Evolutionary conservation across 1,140 invertebrate species (phyloP), one percentile per base, ranked within the genome.

Genomic region (Ceratosolen solmsi): DNA sequence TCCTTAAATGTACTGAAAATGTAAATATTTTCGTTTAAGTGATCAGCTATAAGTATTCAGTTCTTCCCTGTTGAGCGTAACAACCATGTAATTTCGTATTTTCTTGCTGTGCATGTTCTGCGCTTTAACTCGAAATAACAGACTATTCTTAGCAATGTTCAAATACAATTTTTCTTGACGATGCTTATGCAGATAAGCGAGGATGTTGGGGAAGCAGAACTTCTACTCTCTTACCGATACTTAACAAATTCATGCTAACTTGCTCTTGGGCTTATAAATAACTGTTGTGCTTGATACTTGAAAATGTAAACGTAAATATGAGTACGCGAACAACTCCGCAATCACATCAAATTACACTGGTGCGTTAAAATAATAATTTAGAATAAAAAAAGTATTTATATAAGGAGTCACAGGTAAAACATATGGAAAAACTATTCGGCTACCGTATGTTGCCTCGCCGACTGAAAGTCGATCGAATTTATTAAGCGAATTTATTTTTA

Each of bases 121-220:
- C 60, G n/a, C 70, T 17, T 72, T 72, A 72, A 56, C 71, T 51
- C 71, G 49, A 73, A 73, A 73, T 33, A 33, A 73, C 46, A 36
- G 30, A 30, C 51, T 63, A 63, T 75, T 41, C 56, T 75, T 71
- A 71, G 68, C 68, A 71, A 46, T 38, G 58, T 46, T 60, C 38
- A 58, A 46, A 38, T 4, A 41, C 17, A 49, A 30, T 76, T 76
- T 76, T 65, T 76, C n/a, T 76, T 27, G 17, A 15, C 41, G 30
- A 38, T 38, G 20, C 7, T 38, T 68, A 68, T 38, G 36, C 20
- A 68, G 33, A 38, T 68, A n/a, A 68, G 20, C 30, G 15, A 38
- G 33, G 33, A 68, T 68, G 63, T 38, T 7, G 27, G 30, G 33
- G 3, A 65, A 9, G 36, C 5, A 38, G 3, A 68, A 38, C 5